A percentile compares a stretch with the other conserved stretches of the same genome.
Evolutionary conservation across 2,797 vertebrate species (phyloP).

Genomic region (Harpagifer antarcticus): DNA sequence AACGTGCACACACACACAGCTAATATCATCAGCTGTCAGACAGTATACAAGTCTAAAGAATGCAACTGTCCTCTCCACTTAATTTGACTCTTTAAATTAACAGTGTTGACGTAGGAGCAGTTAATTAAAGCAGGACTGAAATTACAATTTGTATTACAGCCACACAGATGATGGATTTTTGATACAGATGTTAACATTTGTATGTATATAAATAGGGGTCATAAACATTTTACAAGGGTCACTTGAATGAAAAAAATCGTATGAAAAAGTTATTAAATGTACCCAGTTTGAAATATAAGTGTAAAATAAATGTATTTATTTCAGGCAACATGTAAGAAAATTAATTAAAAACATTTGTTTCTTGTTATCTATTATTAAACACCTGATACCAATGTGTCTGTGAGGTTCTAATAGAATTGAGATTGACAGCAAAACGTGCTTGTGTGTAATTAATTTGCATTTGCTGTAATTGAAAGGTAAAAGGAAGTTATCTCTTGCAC

Average conservation of each 20-base stretch:
- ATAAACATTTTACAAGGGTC: not conserved
- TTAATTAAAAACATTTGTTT: too few relatives aligned
- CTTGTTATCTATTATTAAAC: too few relatives aligned
- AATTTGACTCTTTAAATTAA: slow-evolving; percentile 19
- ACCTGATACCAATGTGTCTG: not conserved
- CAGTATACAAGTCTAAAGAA: slow-evolving; percentile 18
- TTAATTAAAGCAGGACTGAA: not conserved
- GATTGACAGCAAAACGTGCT: not conserved
- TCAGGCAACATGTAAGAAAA: too few relatives aligned
- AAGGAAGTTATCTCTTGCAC: not conserved
- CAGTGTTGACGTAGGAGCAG: not conserved
- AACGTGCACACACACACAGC: not conserved
- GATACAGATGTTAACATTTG: too few relatives aligned
- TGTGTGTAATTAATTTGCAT: not conserved
- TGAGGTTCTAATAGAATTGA: not conserved
- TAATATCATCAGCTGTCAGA: slow-evolving; percentile 38
- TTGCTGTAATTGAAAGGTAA: not conserved
- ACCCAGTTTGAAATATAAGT: not conserved
- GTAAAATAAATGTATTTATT: too few relatives aligned
- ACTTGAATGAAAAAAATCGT: not conserved
- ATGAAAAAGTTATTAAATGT: not conserved
- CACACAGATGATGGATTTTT: not conserved
- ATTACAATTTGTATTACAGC: not conserved
- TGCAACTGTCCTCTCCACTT: slow-evolving; percentile 27
- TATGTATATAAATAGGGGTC: not conserved